Evolutionary conservation across 1,140 invertebrate genomes (phyloP).

Genomic region (Wiebesia pumilae): DNA sequence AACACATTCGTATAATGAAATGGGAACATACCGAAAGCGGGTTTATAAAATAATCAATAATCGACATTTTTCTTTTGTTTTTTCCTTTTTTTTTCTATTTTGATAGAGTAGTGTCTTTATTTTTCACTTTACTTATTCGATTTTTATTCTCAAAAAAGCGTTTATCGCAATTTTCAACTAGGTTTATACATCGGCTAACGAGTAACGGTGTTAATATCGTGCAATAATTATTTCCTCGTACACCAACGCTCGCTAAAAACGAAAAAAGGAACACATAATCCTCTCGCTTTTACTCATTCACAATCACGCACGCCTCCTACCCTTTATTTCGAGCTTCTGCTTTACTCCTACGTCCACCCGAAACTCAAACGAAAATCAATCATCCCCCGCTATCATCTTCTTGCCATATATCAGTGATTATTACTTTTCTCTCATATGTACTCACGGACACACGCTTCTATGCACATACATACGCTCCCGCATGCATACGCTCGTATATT

Average conservation of each 20-base stretch:
- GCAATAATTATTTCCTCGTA: conserved; percentile 61
- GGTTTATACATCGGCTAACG: conserved; percentile 64
- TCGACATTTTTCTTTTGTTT: conserved; percentile 56
- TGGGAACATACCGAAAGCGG: conserved; percentile 40
- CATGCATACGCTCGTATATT: conserved; percentile 48
- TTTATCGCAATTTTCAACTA: conserved; percentile 54
- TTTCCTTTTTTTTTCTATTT: conserved; percentile 56
- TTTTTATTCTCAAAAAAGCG: conserved; percentile 64
- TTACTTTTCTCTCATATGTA: no score
- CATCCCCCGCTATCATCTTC: no score
- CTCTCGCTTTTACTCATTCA: conserved; percentile 54
- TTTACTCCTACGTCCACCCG: no score
- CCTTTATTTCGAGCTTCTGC: no score
- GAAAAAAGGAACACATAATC: conserved; percentile 22
- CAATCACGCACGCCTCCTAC: conserved; percentile 43
- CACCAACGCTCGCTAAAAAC: conserved; percentile 56
- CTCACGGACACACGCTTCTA: no score
- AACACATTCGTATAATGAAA: not conserved
- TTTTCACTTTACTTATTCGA: conserved; percentile 62
- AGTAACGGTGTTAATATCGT: conserved; percentile 64
- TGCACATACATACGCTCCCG: not conserved
- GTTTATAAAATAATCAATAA: conserved; percentile 53
- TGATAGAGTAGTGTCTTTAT: conserved; percentile 63
- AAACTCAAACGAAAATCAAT: not conserved
- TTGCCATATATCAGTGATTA: no score